Evolutionary conservation across 2,113 vertebrate genomes (phyloP).

Genomic region (Butorides virescens): DNA sequence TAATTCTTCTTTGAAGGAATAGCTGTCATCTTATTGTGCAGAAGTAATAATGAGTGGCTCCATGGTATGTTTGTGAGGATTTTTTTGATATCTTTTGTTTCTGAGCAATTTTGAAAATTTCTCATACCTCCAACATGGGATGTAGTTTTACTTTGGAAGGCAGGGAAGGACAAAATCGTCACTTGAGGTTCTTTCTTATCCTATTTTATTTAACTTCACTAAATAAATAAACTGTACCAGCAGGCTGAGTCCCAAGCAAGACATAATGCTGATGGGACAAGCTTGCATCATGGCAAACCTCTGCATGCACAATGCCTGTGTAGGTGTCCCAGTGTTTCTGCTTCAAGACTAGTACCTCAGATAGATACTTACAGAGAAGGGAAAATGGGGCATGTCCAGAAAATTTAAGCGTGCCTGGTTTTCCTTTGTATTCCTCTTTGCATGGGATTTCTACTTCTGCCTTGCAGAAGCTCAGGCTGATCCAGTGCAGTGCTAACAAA

Average conservation of each 20-base stretch:
- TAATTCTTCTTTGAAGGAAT: neutral
- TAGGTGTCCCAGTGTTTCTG: neutral
- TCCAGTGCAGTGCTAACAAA: neutral
- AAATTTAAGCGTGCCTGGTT: neutral
- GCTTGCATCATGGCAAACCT: neutral
- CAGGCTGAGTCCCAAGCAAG: neutral
- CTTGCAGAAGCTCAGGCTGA: neutral
- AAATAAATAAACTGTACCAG: neutral
- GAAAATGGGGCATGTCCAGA: neutral
- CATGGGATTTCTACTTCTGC: neutral
- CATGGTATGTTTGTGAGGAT: neutral
- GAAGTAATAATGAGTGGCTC: neutral
- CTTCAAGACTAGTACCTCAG: neutral
- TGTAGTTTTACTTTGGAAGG: neutral
- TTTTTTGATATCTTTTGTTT: neutral
- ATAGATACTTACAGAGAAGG: neutral
- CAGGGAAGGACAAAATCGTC: neutral
- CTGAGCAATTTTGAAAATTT: neutral
- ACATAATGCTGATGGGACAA: neutral
- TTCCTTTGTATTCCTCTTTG: neutral
- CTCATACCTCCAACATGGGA: neutral
- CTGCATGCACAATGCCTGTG: neutral
- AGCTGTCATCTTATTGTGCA: neutral
- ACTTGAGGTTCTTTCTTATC: neutral
- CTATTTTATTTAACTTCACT: neutral